A percentile compares a stretch with the other conserved stretches of the same genome.
Conservation (phyloP, 1,140 invertebrate species). For the Probaryconus sp. region DNA sequence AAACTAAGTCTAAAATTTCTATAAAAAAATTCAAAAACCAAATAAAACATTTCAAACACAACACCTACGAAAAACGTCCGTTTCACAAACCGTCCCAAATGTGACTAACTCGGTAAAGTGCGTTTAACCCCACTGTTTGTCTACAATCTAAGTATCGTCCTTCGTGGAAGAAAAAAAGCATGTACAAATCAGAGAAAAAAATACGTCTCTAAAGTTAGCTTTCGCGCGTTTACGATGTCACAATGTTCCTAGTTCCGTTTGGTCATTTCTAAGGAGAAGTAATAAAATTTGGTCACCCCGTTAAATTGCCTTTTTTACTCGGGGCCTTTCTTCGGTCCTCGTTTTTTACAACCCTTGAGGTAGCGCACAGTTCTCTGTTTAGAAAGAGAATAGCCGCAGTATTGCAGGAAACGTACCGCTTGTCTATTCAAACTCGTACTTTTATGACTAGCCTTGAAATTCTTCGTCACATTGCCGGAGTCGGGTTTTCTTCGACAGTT, state of each 20-base stretch:
- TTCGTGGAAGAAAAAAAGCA: constrained; percentile 60
- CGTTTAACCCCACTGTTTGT: constrained; percentile 70
- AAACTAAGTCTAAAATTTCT: too few relatives aligned
- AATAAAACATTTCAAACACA: not conserved
- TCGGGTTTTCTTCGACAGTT: constrained; percentile 61
- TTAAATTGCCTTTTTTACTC: constrained; percentile 62
- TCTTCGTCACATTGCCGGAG: constrained; percentile 67
- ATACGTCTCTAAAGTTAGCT: constrained; percentile 65
- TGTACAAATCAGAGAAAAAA: constrained; percentile 55
- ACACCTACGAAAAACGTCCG: constrained; percentile 38
- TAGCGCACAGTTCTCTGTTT: constrained; percentile 29
- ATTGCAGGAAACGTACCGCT: constrained; percentile 73
- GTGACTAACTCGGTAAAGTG: constrained; percentile 68
- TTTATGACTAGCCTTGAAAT: constrained; percentile 73
- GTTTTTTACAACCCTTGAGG: constrained; percentile 74
- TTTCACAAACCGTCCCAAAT: constrained; percentile 61
- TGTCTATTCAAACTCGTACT: constrained; percentile 64
- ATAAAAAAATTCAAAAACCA: not conserved
- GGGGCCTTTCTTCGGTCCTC: constrained; percentile 59
- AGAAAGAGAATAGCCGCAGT: constrained; percentile 69
- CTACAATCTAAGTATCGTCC: constrained; percentile 67
- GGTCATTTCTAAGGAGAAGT: constrained; percentile 51
- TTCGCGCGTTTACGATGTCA: constrained; percentile 72
- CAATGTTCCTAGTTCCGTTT: constrained; percentile 49
- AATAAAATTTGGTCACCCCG: constrained; percentile 73